Percentiles rank a stretch among this genome's conserved stretches.
These are phyloP conservation scores for Pseudanteris insignis DNA, from an alignment of 2,888 invertebrate genomes.

Conservation along the genomic window DNA sequence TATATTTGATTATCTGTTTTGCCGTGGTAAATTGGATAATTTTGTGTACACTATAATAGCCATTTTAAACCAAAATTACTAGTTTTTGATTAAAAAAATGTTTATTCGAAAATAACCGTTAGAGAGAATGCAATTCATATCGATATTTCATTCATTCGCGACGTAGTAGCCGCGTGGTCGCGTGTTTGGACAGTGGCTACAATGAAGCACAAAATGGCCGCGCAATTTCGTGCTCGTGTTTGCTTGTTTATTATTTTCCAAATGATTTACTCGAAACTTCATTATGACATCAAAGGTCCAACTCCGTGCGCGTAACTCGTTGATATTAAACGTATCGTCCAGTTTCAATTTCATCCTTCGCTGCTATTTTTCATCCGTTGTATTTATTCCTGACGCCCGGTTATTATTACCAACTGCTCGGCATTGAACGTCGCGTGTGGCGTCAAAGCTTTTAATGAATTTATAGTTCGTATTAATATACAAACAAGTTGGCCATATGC, in stretches of 20 bases:
- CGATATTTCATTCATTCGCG: conserved; percentile 12
- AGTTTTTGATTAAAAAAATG: too few relatives aligned
- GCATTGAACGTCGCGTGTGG: background rate
- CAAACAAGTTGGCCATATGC: conserved; percentile 14
- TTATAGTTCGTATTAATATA: conserved; percentile 9
- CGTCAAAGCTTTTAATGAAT: conserved; percentile 12
- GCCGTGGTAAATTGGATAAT: too few relatives aligned
- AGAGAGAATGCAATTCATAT: conserved; percentile 1
- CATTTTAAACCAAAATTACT: too few relatives aligned
- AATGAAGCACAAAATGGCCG: background rate
- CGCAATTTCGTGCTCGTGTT: conserved; percentile 1
- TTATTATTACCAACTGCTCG: background rate
- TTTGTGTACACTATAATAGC: too few relatives aligned
- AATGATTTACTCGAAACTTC: conserved; percentile 2
- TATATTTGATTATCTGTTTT: too few relatives aligned
- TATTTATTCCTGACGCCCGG: conserved; percentile 3
- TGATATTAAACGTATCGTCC: conserved; percentile 5
- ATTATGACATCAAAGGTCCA: conserved; percentile 15
- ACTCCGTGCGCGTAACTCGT: conserved; percentile 4
- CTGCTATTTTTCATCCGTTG: conserved; percentile 3
- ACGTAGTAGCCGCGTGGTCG: conserved; percentile 9
- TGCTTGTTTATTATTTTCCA: conserved; percentile 8
- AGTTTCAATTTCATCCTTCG: conserved; percentile 9
- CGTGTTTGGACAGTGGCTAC: conserved; percentile 2
- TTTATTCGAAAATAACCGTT: too few relatives aligned